A percentile compares a stretch with the other conserved stretches of the same genome.
phyloP scores from a whole-genome alignment of 2,888 invertebrate genomes.

The Ariolimax columbianus region DNA sequence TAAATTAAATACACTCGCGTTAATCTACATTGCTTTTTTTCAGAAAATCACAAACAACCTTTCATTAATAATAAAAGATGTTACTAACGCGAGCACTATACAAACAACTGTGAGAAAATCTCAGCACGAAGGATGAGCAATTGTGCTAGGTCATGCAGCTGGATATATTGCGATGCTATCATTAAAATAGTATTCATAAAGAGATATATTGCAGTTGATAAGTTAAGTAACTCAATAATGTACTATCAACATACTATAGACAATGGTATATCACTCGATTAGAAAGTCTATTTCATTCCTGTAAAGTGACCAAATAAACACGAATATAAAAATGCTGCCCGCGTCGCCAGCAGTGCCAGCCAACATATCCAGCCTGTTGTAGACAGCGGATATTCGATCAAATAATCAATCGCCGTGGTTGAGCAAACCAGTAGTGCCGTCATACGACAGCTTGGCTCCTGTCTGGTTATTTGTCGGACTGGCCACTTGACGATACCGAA shows the following conservation, averaged over 20 bases:
- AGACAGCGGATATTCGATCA: background rate
- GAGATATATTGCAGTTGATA: background rate
- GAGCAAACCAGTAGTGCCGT: background rate
- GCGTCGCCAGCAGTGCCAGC: background rate
- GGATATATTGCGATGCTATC: background rate
- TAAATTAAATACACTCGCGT: too few species aligned
- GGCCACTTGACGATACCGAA: background rate
- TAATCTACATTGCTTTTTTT: too few species aligned
- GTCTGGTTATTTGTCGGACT: background rate
- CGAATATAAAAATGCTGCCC: background rate
- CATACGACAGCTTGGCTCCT: background rate
- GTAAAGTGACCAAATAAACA: background rate
- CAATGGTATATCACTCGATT: background rate
- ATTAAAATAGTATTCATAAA: background rate
- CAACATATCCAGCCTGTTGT: background rate
- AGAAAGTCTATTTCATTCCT: background rate
- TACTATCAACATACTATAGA: background rate
- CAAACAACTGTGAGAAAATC: too few species aligned
- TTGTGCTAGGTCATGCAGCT: background rate
- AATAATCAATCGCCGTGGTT: slow-evolving; percentile 29
- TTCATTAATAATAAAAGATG: too few species aligned
- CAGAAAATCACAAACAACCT: too few species aligned
- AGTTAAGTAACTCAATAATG: background rate
- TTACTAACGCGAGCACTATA: too few species aligned
- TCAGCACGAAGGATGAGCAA: background rate